Percentiles rank a stretch among this genome's conserved stretches.
Evolutionary conservation across 2,113 vertebrate genomes (phyloP).

Genomic region (Phalacrocorax aristotelis): DNA sequence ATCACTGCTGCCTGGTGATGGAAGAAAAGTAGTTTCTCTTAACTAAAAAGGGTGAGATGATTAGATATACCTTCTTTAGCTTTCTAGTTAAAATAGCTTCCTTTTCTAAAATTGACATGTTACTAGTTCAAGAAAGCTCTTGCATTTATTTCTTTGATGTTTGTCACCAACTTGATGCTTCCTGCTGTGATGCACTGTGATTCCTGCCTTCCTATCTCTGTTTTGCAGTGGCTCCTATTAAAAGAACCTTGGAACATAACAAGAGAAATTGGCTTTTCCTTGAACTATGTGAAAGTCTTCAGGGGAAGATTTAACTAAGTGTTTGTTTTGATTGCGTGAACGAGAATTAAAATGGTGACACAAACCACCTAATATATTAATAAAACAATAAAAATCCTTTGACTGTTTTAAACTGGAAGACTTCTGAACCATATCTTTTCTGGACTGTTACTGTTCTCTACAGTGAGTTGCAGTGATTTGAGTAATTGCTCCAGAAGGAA

Average conservation of each 20-base stretch:
- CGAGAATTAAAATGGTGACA: background rate
- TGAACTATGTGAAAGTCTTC: background rate
- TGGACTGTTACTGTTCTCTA: background rate
- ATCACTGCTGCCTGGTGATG: background rate
- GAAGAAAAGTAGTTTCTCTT: background rate
- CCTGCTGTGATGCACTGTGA: background rate
- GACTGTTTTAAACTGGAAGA: background rate
- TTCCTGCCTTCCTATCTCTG: slow-evolving; percentile 4
- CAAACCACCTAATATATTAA: background rate
- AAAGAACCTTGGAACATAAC: background rate
- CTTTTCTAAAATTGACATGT: background rate
- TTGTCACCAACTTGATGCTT: slow-evolving; percentile 17
- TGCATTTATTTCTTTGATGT: background rate
- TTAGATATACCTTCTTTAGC: background rate
- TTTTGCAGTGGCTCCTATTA: background rate
- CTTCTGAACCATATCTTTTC: background rate
- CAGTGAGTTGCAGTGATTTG: background rate
- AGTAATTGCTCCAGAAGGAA: background rate
- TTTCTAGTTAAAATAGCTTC: slow-evolving; percentile 15
- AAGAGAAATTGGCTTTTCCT: slow-evolving; percentile 16
- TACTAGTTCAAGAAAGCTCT: background rate
- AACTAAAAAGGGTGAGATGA: background rate
- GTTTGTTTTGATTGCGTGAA: background rate
- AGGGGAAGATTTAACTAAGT: background rate
- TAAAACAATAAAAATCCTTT: background rate